These are phyloP conservation scores for Oscheius sp. DNA, from an alignment of 2,888 invertebrate genomes.

Conservation along the genomic window DNA sequence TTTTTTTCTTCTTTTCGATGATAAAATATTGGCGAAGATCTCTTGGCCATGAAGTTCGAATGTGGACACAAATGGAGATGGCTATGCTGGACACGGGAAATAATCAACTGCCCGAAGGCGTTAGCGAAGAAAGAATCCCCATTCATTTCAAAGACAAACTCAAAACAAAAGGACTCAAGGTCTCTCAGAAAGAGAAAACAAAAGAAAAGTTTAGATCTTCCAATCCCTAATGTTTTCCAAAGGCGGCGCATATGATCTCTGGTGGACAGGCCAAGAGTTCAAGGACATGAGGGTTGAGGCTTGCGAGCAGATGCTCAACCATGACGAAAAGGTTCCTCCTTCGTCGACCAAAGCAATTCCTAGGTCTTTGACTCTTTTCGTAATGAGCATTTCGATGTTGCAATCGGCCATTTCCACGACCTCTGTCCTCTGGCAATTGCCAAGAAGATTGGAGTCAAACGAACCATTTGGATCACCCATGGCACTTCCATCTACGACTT, in stretches of 20 bases:
- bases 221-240: slow-evolving; percentile 69
- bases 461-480: slow-evolving; percentile 67
- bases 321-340: slow-evolving; percentile 31
- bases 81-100: slow-evolving; percentile 60
- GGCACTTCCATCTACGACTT: slow-evolving; percentile 65
- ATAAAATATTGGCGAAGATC: slow-evolving; percentile 53
- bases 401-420: slow-evolving; percentile 68
- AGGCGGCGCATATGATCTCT: slow-evolving; percentile 67
- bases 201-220: slow-evolving; percentile 56
- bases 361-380: slow-evolving; percentile 45
- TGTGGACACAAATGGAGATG: slow-evolving; percentile 68
- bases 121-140: slow-evolving; percentile 56
- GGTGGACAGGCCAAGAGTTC: slow-evolving; percentile 70
- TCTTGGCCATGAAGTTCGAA: slow-evolving; percentile 61
- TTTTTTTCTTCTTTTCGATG: slow-evolving; percentile 10
- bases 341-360: not conserved
- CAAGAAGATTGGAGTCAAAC: slow-evolving; percentile 55
- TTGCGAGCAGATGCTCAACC: slow-evolving; percentile 66
- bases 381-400: slow-evolving; percentile 62
- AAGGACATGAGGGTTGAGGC: slow-evolving; percentile 67
- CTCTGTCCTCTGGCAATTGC: slow-evolving; percentile 67
- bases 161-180: slow-evolving; percentile 66
- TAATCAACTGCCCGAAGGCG: slow-evolving; percentile 51
- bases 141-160: slow-evolving; percentile 65
- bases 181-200: slow-evolving; percentile 23